Evolutionary conservation across 2,888 invertebrate species (phyloP).

Genomic region (Iselma pallidipennis): DNA sequence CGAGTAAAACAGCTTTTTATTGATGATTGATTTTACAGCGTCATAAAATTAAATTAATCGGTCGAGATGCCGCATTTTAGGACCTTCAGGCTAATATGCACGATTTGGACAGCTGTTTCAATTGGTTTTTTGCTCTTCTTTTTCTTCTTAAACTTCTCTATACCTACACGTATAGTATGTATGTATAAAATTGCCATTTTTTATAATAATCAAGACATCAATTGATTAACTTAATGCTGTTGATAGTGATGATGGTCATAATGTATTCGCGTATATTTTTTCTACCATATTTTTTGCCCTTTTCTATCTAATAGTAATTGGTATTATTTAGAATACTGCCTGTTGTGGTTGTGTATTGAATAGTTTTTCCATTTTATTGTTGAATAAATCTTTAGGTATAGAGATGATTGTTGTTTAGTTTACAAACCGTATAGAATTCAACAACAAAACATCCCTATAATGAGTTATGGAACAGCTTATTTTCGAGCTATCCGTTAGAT

Average conservation of each 20-base stretch:
- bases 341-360: neutral
- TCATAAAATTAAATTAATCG: slow-evolving; percentile 22
- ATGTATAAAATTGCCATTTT: too few species aligned
- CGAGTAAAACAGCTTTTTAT: slow-evolving; percentile 11
- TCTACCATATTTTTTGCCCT: too few species aligned
- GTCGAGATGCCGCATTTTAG: neutral
- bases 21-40: slow-evolving; percentile 20
- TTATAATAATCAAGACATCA: neutral
- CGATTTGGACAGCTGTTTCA: neutral
- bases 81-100: neutral
- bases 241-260: too few species aligned
- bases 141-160: too few species aligned
- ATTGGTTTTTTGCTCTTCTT: neutral
- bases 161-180: too few species aligned
- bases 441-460: slow-evolving; percentile 43
- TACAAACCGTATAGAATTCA: slow-evolving; percentile 33
- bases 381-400: too few species aligned
- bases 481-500: slow-evolving; percentile 46
- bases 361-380: neutral
- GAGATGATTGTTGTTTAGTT: neutral
- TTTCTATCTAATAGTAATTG: too few species aligned
- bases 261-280: too few species aligned
- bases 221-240: neutral
- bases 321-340: neutral
- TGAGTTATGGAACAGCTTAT: slow-evolving; percentile 49